Evolutionary conservation across 1,140 invertebrate genomes (phyloP).

Genomic region (Cecropterus lyciades): DNA sequence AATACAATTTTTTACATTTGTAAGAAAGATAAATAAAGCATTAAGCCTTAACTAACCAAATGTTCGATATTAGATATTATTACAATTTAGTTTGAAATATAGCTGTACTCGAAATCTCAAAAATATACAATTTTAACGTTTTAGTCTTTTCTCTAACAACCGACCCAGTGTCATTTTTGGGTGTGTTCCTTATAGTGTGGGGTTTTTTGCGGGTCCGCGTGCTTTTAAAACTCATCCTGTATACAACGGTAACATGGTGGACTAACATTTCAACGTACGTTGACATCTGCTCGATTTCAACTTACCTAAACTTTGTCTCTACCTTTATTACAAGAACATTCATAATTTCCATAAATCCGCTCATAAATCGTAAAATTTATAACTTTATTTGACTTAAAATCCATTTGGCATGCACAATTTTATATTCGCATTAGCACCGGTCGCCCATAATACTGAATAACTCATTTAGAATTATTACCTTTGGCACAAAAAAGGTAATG

Average conservation of each 20-base stretch:
- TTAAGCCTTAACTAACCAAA: too few relatives aligned
- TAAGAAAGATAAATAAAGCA: too few relatives aligned
- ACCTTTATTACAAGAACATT: not conserved
- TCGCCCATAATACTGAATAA: constrained; percentile 22
- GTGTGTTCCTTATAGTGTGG: too few relatives aligned
- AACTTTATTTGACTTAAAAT: constrained; percentile 34
- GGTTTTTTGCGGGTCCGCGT: too few relatives aligned
- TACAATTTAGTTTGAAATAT: too few relatives aligned
- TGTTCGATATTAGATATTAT: too few relatives aligned
- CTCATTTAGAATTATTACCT: constrained; percentile 28
- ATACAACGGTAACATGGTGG: constrained; percentile 2
- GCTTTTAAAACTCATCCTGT: too few relatives aligned
- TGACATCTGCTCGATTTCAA: constrained; percentile 6
- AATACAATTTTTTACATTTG: too few relatives aligned
- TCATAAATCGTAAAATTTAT: constrained; percentile 32
- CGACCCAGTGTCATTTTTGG: too few relatives aligned
- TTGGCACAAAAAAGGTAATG: constrained; percentile 14
- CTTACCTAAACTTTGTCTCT: constrained; percentile 1
- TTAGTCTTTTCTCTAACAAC: too few relatives aligned
- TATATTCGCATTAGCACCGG: constrained; percentile 19
- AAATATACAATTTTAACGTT: too few relatives aligned
- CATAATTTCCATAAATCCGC: constrained; percentile 26
- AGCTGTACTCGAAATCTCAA: too few relatives aligned
- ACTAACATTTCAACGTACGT: constrained; percentile 18
- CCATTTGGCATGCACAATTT: constrained; percentile 34